Evolutionary conservation across 2,888 invertebrate genomes (phyloP).

Genomic region (Steinernema carpocapsae): DNA sequence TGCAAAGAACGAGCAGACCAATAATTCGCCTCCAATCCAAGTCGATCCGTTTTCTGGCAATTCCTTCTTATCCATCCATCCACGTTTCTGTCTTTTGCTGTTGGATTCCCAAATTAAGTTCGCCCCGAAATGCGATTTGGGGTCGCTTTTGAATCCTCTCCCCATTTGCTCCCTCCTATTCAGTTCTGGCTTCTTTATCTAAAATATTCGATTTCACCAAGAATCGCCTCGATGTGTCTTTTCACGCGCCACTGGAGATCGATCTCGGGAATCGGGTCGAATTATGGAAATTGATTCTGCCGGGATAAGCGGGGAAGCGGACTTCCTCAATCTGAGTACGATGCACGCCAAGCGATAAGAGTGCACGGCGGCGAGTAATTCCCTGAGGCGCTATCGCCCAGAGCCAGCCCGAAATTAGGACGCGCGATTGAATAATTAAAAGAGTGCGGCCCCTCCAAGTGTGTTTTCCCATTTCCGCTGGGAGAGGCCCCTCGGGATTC

Average conservation of each 20-base stretch:
- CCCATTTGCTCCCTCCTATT: too few species aligned
- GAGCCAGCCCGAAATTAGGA: constrained; percentile 18
- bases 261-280: too few species aligned
- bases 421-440: constrained; percentile 32
- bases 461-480: not conserved
- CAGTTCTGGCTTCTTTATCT: too few species aligned
- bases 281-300: constrained; percentile 5
- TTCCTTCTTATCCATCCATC: too few species aligned
- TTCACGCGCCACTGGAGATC: too few species aligned
- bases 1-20: too few species aligned
- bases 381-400: constrained; percentile 33
- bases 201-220: too few species aligned
- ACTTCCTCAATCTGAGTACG: constrained; percentile 31
- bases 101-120: constrained; percentile 20
- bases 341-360: constrained; percentile 11
- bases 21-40: too few species aligned
- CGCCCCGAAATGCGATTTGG: not conserved
- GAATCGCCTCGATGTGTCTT: too few species aligned
- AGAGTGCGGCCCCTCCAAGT: not conserved
- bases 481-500: not conserved
- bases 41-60: too few species aligned
- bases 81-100: too few species aligned
- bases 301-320: constrained; percentile 4
- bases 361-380: constrained; percentile 1
- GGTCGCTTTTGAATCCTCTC: not conserved